Evolutionary conservation across 2,113 vertebrate genomes (phyloP), one percentile per base, ranked within the genome.

Genomic region (Spea multiplicata): DNA sequence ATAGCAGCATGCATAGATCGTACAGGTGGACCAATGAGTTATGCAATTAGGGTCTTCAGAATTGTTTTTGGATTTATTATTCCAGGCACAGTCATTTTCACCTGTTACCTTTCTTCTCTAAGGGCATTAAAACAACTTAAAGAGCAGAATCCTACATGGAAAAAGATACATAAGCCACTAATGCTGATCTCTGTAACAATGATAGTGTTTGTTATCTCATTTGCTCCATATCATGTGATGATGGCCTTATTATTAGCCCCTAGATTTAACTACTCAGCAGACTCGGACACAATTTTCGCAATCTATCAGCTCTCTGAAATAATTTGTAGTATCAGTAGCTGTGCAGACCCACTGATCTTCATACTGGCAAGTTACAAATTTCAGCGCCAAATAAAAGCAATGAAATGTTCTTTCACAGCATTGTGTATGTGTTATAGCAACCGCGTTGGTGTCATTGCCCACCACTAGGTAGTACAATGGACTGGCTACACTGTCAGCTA

Each of bases 301-400:
- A 79, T 87, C 80, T 93, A 88, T 70, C 84, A 91, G 86, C 83
- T 92, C 71, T 90, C 92, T 48, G 90, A 93, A 84, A 89, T 89
- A 14, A 78, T 90, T 47, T 94, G 92, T 81, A 88, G 87, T 70
- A 82, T 93, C 46, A 93, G 90, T 70, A 90, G 90, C 78, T 94
- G 92, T 70, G 86, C 95, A 74, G 91, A 95, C 80, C 91, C 92
- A 1, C 68, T 94, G 12, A 90, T 94, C 76, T 95, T 94, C 75
- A 89, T 92, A 0, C 9, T 92, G 78, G 90, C 91, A 44, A 92
- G 87, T 74, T 90, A 93, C 71, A 86, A 86, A 30, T 89, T 92
- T 82, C 89, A 82, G 79, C 87, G 80, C 52, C 86, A 83, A 66
- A 76, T 88, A 67, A 84, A 80, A 81, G 78, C 78, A 8, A 48